Conservation (phyloP, 2,113 vertebrate species). For the Sus scrofa region DNA sequence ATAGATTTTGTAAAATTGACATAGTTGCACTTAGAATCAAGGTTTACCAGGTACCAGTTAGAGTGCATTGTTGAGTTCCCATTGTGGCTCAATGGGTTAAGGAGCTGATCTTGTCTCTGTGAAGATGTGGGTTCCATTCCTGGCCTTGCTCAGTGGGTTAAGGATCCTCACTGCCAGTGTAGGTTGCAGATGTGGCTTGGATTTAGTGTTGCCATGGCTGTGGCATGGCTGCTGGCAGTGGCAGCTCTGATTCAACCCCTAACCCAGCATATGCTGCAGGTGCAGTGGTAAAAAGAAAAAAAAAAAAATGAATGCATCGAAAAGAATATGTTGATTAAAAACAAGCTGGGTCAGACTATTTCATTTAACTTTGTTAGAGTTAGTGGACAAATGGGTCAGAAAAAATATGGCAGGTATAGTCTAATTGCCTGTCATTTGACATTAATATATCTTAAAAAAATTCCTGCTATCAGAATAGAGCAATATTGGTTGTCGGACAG, state of each 20-base stretch:
- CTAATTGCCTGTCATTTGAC: not conserved
- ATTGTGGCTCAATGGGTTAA: too few species aligned
- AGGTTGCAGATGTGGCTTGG: too few species aligned
- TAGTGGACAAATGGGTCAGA: not conserved
- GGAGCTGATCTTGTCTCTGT: too few species aligned
- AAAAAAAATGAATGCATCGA: not conserved
- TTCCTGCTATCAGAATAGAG: not conserved
- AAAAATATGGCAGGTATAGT: not conserved
- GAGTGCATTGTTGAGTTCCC: too few species aligned
- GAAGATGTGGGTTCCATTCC: too few species aligned
- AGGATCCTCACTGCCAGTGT: too few species aligned
- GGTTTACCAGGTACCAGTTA: not conserved
- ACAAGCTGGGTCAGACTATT: not conserved
- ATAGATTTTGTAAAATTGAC: not conserved
- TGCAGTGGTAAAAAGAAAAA: too few species aligned
- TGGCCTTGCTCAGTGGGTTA: too few species aligned
- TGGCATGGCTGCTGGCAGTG: too few species aligned
- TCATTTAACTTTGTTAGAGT: not conserved
- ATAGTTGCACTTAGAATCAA: not conserved
- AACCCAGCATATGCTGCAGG: too few species aligned
- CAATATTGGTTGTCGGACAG: not conserved
- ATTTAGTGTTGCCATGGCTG: too few species aligned
- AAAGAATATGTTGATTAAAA: not conserved
- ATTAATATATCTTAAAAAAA: not conserved
- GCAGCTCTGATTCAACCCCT: too few species aligned